phyloP scores from a whole-genome alignment of 2,888 invertebrate genomes.

The Pediacus dermestoides region DNA sequence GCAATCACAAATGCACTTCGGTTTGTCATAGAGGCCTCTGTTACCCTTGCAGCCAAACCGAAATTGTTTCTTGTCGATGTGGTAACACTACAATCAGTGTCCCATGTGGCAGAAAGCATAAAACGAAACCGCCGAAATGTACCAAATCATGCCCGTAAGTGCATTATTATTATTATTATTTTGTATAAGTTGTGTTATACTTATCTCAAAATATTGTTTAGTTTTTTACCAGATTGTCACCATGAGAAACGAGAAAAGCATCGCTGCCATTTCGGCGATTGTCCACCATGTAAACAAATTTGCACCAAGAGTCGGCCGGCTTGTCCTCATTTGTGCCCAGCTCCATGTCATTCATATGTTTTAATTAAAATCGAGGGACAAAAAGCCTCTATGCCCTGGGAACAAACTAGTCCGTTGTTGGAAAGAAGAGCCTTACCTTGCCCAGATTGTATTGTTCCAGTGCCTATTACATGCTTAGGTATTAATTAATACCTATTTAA shows the following conservation, averaged over 20 bases:
- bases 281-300: constrained; percentile 75
- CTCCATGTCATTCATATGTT: constrained; percentile 73
- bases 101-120: constrained; percentile 80
- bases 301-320: constrained; percentile 60
- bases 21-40: constrained; percentile 81
- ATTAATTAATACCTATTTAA: constrained; percentile 13
- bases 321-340: constrained; percentile 69
- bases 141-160: constrained; percentile 64
- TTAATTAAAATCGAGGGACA: constrained; percentile 58
- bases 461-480: constrained; percentile 66
- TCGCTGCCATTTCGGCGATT: constrained; percentile 78
- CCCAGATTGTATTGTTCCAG: constrained; percentile 67
- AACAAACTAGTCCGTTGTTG: constrained; percentile 48
- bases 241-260: constrained; percentile 71
- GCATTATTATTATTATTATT: too few relatives aligned
- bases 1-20: constrained; percentile 80
- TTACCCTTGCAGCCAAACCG: constrained; percentile 75
- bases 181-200: too few relatives aligned
- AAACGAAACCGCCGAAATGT: constrained; percentile 78
- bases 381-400: constrained; percentile 66
- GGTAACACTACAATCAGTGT: constrained; percentile 73
- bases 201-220: constrained; percentile 28
- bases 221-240: constrained; percentile 79
- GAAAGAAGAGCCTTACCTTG: constrained; percentile 61
- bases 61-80: constrained; percentile 75